These are phyloP conservation scores for Sorex fumeus DNA, from an alignment of 2,113 vertebrate genomes.

Conservation along the genomic window DNA sequence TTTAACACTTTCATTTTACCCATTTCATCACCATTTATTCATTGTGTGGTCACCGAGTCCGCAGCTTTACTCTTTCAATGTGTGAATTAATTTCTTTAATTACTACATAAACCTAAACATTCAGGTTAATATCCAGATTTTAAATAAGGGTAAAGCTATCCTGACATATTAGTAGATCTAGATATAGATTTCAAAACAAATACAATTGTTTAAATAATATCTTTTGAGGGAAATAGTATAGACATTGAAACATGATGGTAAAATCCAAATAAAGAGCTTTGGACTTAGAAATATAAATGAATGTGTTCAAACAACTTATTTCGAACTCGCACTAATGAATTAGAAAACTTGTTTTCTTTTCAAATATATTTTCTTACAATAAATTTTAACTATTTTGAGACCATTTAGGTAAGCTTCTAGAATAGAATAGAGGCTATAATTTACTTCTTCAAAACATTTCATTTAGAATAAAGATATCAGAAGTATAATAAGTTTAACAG, in stretches of 20 bases:
- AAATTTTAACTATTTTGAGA: slow-evolving; percentile 6
- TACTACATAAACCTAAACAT: background rate
- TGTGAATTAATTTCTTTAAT: slow-evolving; percentile 1
- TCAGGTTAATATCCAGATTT: background rate
- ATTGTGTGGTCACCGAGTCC: background rate
- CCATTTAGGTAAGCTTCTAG: background rate
- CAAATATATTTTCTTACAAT: background rate
- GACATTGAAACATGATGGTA: slow-evolving; percentile 8
- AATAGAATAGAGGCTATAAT: slow-evolving; percentile 6
- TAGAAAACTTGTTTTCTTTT: slow-evolving; percentile 24
- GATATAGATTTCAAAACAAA: background rate
- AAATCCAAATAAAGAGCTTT: slow-evolving; percentile 3
- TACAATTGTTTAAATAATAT: background rate
- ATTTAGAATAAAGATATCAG: no score
- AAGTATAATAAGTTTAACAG: slow-evolving; percentile 5
- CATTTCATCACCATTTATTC: background rate
- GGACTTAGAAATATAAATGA: background rate
- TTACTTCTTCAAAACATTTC: no score
- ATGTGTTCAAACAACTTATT: background rate
- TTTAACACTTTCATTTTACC: slow-evolving; percentile 2
- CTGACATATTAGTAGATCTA: background rate
- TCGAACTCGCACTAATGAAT: background rate
- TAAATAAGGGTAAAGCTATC: background rate
- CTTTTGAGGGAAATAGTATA: background rate
- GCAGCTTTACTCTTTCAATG: background rate